Percentiles rank a stretch among this genome's conserved stretches.
These are phyloP conservation scores for Drosophila incognita DNA, from an alignment of 2,888 invertebrate genomes.

Conservation along the genomic window DNA sequence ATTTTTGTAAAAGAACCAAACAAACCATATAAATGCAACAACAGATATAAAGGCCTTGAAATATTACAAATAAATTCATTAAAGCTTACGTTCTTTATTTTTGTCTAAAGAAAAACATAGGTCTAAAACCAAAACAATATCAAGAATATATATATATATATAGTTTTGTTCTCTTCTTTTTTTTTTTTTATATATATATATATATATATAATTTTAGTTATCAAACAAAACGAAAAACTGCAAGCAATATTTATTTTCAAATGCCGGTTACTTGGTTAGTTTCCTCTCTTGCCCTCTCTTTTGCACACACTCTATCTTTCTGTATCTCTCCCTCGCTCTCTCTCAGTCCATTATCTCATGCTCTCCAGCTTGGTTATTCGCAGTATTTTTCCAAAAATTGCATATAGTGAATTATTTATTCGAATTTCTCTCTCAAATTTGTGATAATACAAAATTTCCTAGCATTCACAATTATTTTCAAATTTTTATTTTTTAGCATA, in stretches of 20 bases:
- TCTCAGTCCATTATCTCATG: slow-evolving; percentile 27
- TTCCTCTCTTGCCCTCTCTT: slow-evolving; percentile 53
- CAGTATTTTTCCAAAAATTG: slow-evolving; percentile 12
- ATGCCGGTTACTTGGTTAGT: slow-evolving; percentile 51
- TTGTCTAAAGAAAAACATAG: slow-evolving; percentile 29
- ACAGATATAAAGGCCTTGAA: slow-evolving; percentile 57
- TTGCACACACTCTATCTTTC: slow-evolving; percentile 20
- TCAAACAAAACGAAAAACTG: slow-evolving; percentile 52
- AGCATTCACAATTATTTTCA: slow-evolving; percentile 16
- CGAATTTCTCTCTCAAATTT: slow-evolving; percentile 10
- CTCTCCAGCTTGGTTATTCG: slow-evolving; percentile 11
- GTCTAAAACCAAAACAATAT: slow-evolving; percentile 41
- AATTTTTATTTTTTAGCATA: not conserved
- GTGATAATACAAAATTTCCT: slow-evolving; percentile 17
- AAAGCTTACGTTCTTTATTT: slow-evolving; percentile 49
- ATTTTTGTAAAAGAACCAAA: slow-evolving; percentile 59
- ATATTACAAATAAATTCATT: slow-evolving; percentile 57
- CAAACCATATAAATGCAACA: slow-evolving; percentile 61
- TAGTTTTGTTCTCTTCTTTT: slow-evolving; percentile 33
- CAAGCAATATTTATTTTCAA: slow-evolving; percentile 51
- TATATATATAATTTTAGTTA: slow-evolving; percentile 21
- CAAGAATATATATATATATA: slow-evolving; percentile 59
- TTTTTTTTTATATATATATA: slow-evolving; percentile 35
- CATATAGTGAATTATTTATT: slow-evolving; percentile 1
- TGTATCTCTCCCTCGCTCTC: slow-evolving; percentile 35